A percentile compares a stretch with the other conserved stretches of the same genome.
Evolutionary conservation across 2,888 invertebrate genomes (phyloP).

Genomic region (Chironomus riparius): DNA sequence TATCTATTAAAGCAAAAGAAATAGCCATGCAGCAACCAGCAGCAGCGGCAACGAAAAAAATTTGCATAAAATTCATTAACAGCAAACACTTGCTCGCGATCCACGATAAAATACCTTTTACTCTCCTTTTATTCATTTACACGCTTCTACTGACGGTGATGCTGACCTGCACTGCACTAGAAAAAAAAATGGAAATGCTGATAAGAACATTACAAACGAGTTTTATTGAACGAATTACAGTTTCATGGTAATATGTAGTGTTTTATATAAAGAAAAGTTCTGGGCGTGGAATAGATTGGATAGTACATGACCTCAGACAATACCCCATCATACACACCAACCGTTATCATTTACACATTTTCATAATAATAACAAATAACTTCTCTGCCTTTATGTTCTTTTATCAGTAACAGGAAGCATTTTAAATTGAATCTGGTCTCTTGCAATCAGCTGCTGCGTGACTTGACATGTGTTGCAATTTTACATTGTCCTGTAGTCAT

Average conservation of each 20-base stretch:
- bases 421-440: background rate
- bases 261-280: background rate
- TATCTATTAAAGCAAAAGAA: background rate
- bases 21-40: background rate
- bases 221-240: constrained; percentile 24
- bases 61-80: constrained; percentile 27
- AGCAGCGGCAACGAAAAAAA: background rate
- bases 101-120: constrained; percentile 18
- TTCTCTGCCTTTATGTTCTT: background rate
- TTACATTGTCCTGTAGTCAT: background rate
- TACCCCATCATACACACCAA: background rate
- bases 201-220: constrained; percentile 21
- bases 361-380: too few relatives aligned
- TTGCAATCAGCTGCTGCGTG: background rate
- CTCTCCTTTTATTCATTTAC: background rate
- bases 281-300: background rate
- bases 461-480: background rate
- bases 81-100: constrained; percentile 15
- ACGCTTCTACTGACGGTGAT: background rate
- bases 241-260: constrained; percentile 5
- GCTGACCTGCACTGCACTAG: constrained; percentile 3
- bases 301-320: constrained; percentile 1
- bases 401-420: background rate
- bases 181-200: constrained; percentile 14
- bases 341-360: too few relatives aligned